Conservation (phyloP, 2,888 invertebrate species). For the Epinotia bilunana region DNA sequence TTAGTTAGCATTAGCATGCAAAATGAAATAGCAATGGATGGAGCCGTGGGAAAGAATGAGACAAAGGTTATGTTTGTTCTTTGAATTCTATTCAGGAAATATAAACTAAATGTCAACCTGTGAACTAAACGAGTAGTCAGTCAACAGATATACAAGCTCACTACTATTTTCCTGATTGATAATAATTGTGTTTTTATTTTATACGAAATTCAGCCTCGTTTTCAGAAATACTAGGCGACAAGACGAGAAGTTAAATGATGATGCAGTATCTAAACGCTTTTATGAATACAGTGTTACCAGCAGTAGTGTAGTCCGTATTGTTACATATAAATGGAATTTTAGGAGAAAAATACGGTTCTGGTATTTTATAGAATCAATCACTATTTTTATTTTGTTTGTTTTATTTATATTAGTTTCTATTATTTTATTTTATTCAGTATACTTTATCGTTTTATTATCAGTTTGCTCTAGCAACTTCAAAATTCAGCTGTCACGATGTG, state of each 20-base stretch:
- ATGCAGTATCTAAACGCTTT: slow-evolving; percentile 18
- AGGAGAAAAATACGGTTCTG: background rate
- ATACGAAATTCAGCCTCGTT: too few relatives aligned
- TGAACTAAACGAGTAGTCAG: background rate
- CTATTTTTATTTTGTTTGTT: background rate
- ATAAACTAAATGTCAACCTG: background rate
- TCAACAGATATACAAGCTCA: background rate
- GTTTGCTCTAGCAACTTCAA: slow-evolving; percentile 18
- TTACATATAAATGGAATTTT: too few relatives aligned
- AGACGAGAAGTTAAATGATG: background rate
- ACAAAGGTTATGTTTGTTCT: background rate
- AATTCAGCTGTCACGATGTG: slow-evolving; percentile 38
- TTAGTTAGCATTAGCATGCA: slow-evolving; percentile 8
- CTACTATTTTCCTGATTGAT: background rate
- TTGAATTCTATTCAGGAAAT: background rate
- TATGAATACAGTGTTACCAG: background rate
- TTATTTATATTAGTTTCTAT: too few relatives aligned
- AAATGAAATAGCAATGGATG: slow-evolving; percentile 27
- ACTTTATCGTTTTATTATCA: background rate
- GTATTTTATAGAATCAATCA: background rate
- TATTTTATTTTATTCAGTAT: background rate
- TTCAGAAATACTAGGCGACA: too few relatives aligned
- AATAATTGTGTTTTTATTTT: background rate
- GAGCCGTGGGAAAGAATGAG: slow-evolving; percentile 13
- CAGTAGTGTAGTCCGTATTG: background rate